Base-by-base conservation (phyloP, 2,888 invertebrate species). In the Eupeodes luniger region DNA sequence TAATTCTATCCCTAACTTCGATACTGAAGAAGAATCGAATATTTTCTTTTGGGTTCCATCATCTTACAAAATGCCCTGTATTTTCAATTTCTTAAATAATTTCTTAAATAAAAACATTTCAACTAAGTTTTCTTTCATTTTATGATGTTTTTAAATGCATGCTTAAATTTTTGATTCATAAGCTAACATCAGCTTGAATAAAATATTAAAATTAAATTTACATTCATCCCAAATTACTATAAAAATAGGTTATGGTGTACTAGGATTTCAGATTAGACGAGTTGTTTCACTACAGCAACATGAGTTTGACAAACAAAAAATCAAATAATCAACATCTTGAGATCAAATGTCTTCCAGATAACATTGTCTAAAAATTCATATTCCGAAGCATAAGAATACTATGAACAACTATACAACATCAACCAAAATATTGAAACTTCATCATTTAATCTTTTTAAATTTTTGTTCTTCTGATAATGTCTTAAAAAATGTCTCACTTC, bases 271-370 rank as follows among this genome's bases (percentile, higher is more conserved):
- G 34, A 72, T 59, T 4, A 57, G 27, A n/a, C 7, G 16, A 27
- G n/a, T 34, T 55, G 27, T 57, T 9, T 19, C 70, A 27, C 14
- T 57, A 44, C 47, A 57, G 72, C 72, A 72, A 57, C 59, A 47
- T 59, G 44, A n/a, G n/a, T 72, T 27, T 59, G 9, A 27, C 27
- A 14, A 19, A 47, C n/a, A 6, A 57, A 19, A 0, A 34, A 10
- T 27, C 2, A 27, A 27, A 27, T 27, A 27, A 11, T 27, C 59
- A 19, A 10, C 27, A 57, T 57, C n/a, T 10, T 7, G 72, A 14
- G 72, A n/a, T 72, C 72, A 72, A 72, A 72, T 72, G 72, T 72
- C 57, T 55, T 44, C 72, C 5, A 59, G 72, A 72, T 72, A 72
- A 72, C 14, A 36, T 14, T 27, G n/a, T 12, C 0, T 67, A 2